Conservation (phyloP, 2,113 vertebrate genomes). For the Solea senegalensis region DNA sequence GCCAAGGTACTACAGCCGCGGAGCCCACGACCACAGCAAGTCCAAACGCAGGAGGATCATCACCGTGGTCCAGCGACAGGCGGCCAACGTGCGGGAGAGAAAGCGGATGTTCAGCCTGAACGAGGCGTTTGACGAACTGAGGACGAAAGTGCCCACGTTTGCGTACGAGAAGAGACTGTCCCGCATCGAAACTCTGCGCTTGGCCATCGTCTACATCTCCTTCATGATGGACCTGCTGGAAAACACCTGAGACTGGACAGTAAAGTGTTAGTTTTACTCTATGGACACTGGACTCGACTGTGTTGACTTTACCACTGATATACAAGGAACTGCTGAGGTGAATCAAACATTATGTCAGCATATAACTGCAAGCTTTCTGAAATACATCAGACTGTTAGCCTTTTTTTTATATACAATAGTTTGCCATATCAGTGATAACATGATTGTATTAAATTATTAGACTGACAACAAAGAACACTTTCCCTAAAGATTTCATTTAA, state of each 20-base stretch:
- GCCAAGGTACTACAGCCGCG: constrained; percentile 47
- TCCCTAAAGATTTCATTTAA: constrained; percentile 12
- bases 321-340: not conserved
- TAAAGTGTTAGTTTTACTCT: not conserved
- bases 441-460: constrained; percentile 1
- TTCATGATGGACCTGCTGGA: constrained; percentile 96
- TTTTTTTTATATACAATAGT: not conserved
- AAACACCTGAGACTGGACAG: constrained; percentile 48
- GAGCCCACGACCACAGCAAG: constrained; percentile 66
- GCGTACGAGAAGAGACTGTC: constrained; percentile 97
- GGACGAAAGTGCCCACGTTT: constrained; percentile 95
- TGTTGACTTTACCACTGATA: not conserved
- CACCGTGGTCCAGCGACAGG: constrained; percentile 91
- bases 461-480: not conserved
- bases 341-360: no score
- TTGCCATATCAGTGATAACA: not conserved
- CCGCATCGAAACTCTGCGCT: constrained; percentile 93
- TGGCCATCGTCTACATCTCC: constrained; percentile 96
- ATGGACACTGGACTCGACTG: not conserved
- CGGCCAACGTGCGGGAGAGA: constrained; percentile 94
- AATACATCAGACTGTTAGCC: not conserved
- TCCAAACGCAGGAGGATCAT: constrained; percentile 90
- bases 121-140: constrained; percentile 93
- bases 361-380: not conserved
- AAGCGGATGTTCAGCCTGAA: constrained; percentile 97